These are phyloP conservation scores for Carterocephalus palaemon DNA, from an alignment of 2,888 invertebrate species.

Conservation along the genomic window DNA sequence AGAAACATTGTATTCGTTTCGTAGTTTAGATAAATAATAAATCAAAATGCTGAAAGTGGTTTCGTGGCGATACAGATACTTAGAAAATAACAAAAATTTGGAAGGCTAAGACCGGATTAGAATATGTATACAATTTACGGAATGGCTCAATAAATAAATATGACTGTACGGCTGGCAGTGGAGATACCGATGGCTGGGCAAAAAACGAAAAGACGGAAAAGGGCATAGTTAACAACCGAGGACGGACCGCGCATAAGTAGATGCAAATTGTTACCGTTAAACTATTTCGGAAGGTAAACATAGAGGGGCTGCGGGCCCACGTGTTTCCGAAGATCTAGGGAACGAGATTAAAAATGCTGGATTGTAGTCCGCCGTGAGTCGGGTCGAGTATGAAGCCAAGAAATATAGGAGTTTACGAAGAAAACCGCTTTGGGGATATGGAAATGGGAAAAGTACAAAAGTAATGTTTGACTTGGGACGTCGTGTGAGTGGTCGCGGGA, in stretches of 20 bases:
- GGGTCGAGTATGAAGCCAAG: slow-evolving; percentile 54
- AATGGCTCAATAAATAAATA: slow-evolving; percentile 25
- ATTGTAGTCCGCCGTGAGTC: slow-evolving; percentile 61
- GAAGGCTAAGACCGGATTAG: slow-evolving; percentile 9
- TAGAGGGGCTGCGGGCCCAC: slow-evolving; percentile 63
- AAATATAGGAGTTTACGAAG: slow-evolving; percentile 69
- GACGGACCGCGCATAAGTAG: slow-evolving; percentile 73
- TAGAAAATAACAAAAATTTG: slow-evolving; percentile 4
- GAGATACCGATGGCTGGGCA: slow-evolving; percentile 33
- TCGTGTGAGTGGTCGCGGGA: slow-evolving; percentile 57
- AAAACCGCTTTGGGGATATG: slow-evolving; percentile 75
- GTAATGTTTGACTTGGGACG: slow-evolving; percentile 73
- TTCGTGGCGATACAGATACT: slow-evolving; percentile 15
- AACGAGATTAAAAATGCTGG: slow-evolving; percentile 78
- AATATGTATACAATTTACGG: slow-evolving; percentile 23
- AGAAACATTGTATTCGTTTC: too few relatives aligned
- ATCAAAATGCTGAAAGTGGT: too few relatives aligned
- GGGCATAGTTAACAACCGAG: slow-evolving; percentile 72
- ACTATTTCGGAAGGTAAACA: slow-evolving; percentile 79
- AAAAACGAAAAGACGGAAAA: slow-evolving; percentile 37
- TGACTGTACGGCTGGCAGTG: slow-evolving; percentile 20
- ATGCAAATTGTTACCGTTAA: slow-evolving; percentile 79
- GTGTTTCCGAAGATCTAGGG: slow-evolving; percentile 65
- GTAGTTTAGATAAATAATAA: too few relatives aligned
- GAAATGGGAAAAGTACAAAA: slow-evolving; percentile 67